Evolutionary conservation across 2,888 invertebrate species (phyloP).

Genomic region (Megaustenia siamemsis): DNA sequence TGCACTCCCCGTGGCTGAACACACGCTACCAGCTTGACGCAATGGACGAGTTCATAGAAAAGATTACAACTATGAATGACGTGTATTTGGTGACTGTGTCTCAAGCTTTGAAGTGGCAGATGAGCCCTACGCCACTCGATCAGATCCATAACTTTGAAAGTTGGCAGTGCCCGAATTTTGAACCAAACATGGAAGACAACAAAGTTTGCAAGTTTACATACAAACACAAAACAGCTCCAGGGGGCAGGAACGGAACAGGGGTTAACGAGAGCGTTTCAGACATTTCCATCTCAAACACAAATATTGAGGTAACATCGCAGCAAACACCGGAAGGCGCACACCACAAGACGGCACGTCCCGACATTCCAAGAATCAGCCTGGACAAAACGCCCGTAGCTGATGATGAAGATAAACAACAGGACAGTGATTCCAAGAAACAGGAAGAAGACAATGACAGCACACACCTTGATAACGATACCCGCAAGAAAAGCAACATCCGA

Average conservation of each 20-base stretch:
- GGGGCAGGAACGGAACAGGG: not conserved
- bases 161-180: slow-evolving; percentile 66
- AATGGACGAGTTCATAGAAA: slow-evolving; percentile 73
- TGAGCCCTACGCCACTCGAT: slow-evolving; percentile 67
- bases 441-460: slow-evolving; percentile 35
- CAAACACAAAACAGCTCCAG: slow-evolving; percentile 45
- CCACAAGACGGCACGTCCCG: not conserved
- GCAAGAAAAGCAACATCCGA: slow-evolving; percentile 12
- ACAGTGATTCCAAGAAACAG: slow-evolving; percentile 37
- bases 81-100: slow-evolving; percentile 72
- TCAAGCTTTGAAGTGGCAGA: slow-evolving; percentile 73
- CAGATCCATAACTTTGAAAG: slow-evolving; percentile 68
- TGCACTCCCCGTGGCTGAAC: slow-evolving; percentile 86
- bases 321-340: not conserved
- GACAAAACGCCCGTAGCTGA: not conserved
- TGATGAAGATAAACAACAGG: not conserved
- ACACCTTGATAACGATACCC: slow-evolving; percentile 30
- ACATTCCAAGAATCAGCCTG: not conserved
- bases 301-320: not conserved
- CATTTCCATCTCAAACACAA: not conserved
- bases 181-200: slow-evolving; percentile 54
- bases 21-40: slow-evolving; percentile 71
- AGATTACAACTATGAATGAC: slow-evolving; percentile 70
- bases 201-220: slow-evolving; percentile 54
- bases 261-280: not conserved